phyloP scores from a whole-genome alignment of 2,888 invertebrate genomes.

The Cheilosia pagana region DNA sequence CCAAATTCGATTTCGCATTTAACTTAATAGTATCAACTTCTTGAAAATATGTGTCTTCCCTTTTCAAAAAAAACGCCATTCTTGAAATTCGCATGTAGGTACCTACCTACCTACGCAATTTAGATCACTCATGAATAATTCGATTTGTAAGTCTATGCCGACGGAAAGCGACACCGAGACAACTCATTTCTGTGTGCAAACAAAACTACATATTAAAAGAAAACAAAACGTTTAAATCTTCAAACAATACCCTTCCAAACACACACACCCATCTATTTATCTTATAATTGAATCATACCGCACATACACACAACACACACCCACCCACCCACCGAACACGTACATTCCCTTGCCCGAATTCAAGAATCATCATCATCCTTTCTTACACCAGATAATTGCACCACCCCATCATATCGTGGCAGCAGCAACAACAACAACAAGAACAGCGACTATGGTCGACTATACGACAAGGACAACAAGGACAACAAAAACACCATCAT shows the following conservation, averaged over 20 bases:
- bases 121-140: not conserved
- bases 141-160: conserved; percentile 31
- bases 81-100: no score
- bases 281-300: conserved; percentile 65
- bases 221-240: conserved; percentile 62
- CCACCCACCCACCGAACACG: not conserved
- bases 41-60: no score
- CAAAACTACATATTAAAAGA: conserved; percentile 51
- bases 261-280: conserved; percentile 41
- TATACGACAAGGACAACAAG: conserved; percentile 21
- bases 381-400: conserved; percentile 63
- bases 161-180: not conserved
- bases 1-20: no score
- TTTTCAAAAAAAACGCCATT: no score
- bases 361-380: conserved; percentile 56
- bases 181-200: conserved; percentile 24
- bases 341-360: conserved; percentile 26
- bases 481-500: conserved; percentile 57
- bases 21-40: no score
- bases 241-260: conserved; percentile 35
- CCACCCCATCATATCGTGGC: conserved; percentile 22
- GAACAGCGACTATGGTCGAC: conserved; percentile 6
- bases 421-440: conserved; percentile 9
- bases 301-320: conserved; percentile 24
- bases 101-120: no score